Conservation (phyloP, 2,113 vertebrate genomes). For the Ibidorhyncha struthersii region DNA sequence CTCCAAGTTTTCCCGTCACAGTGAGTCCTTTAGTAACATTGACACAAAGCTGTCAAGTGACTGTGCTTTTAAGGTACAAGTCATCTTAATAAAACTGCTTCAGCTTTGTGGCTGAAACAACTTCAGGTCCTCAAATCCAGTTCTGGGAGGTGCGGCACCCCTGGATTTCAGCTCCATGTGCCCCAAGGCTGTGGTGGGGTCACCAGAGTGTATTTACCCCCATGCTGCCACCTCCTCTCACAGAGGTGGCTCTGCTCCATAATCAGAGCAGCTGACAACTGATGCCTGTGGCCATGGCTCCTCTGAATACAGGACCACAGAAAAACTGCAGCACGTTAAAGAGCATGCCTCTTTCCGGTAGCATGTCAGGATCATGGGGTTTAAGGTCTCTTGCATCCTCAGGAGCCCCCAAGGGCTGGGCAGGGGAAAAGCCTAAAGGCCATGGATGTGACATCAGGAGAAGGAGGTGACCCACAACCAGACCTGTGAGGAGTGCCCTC, state of each 20-base stretch:
- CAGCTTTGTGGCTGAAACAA: neutral
- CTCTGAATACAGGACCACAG: neutral
- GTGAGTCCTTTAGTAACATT: conserved; percentile 50
- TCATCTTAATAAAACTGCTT: neutral
- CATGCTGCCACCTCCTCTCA: neutral
- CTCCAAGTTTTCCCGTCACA: conserved; percentile 44
- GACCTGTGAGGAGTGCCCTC: neutral
- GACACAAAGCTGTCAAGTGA: neutral
- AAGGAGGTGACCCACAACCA: neutral
- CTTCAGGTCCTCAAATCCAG: neutral
- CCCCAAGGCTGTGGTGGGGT: neutral
- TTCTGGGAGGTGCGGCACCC: neutral
- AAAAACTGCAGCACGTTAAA: neutral
- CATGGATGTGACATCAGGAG: neutral
- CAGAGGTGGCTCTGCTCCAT: neutral
- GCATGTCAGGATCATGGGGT: neutral
- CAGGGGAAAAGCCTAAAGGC: neutral
- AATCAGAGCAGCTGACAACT: neutral
- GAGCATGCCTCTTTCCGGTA: neutral
- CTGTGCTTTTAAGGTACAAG: neutral
- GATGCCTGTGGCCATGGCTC: accelerated
- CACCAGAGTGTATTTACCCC: neutral
- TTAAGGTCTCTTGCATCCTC: neutral
- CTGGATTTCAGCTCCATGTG: neutral
- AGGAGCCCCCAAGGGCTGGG: neutral